These are phyloP conservation scores for Otolemur crassicaudatus DNA, from an alignment of 2,797 vertebrate species.

Conservation along the genomic window DNA sequence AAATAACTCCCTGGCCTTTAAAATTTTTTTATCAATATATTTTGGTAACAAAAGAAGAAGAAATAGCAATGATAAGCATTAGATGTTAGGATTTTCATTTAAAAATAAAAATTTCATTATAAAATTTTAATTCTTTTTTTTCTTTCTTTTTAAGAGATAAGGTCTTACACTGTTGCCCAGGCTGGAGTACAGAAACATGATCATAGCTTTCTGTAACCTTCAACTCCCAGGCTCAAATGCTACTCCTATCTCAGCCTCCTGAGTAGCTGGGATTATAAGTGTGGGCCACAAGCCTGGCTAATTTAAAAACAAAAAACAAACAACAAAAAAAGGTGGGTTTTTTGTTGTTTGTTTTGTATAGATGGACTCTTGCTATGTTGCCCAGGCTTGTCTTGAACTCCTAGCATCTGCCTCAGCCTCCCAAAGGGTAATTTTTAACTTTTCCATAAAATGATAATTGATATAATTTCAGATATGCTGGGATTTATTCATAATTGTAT, in stretches of 20 bases:
- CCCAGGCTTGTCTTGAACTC: background rate
- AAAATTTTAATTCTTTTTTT: background rate
- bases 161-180: background rate
- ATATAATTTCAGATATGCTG: slow-evolving; percentile 7
- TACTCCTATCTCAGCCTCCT: background rate
- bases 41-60: background rate
- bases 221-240: background rate
- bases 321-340: background rate
- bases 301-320: background rate
- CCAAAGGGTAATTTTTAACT: background rate
- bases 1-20: background rate
- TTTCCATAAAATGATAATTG: slow-evolving; percentile 10
- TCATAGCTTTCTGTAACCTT: background rate
- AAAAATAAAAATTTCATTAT: slow-evolving; percentile 5
- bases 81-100: background rate
- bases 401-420: background rate
- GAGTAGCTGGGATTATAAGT: background rate
- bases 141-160: background rate
- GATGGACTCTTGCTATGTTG: background rate
- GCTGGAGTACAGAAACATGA: background rate
- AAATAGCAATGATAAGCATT: background rate
- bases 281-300: background rate
- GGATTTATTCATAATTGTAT: background rate
- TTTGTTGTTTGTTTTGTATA: background rate
- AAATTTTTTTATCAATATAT: background rate